Base-by-base conservation (phyloP, 1,140 invertebrate species). In the Araneus ventricosus region DNA sequence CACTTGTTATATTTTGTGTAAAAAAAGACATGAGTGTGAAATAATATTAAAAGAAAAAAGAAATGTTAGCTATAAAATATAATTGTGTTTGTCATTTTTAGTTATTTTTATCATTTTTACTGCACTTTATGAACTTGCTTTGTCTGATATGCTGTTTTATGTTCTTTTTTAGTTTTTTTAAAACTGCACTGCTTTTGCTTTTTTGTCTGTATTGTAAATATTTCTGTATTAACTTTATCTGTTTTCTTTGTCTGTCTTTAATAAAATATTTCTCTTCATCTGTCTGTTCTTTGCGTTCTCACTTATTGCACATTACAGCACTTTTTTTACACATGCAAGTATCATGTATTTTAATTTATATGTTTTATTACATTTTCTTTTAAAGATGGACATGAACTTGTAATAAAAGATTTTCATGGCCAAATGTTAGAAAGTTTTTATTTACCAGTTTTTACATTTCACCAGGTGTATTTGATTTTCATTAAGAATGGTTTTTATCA, bases 231-330 rank as follows among this genome's bases (percentile, higher is more conserved):
- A 85, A 91, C 30, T n/a, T 85, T 84, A 37, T 67, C 59, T 92
- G 45, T 92, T 86, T 34, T 87, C 7, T 59, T 92, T 67, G 5
- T 70, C 37, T 92, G 82, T 80, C 41, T 92, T 57, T 87, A 87
- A 92, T 86, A 75, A 92, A 92, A 88, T 88, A 79, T 87, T 92
- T 92, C 91, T 92, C 30, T 87, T 37, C 24, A 37, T 27, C 82
- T 88, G 84, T 87, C 67, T 92, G 57, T 92, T 92, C 84, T 92
- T 92, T 92, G 84, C 79, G 88, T 91, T 91, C 24, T 34, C 57
- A 34, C 41, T 87, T 70, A 92, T 79, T 87, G 91, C 91, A 92
- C 91, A 82, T 63, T 90, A 27, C 59, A 39, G 57, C 89, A 90
- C 79, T 41, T 84, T 90, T 80, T 86, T 27, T 45, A 82, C 70